Evolutionary conservation across 2,113 vertebrate species (phyloP).

Genomic region (Aphelocoma coerulescens): DNA sequence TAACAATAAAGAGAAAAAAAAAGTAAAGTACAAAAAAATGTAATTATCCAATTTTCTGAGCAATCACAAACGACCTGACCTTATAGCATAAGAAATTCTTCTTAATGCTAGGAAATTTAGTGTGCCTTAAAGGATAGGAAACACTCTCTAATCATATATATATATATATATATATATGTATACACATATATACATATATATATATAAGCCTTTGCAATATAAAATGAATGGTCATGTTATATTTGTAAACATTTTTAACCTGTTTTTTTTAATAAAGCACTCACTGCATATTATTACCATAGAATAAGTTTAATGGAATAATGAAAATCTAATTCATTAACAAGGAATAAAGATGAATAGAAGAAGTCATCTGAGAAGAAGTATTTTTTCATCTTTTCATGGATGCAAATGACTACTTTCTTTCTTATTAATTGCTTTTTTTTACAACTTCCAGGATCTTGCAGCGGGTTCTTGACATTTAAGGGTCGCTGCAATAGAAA

Average conservation of each 20-base stretch:
- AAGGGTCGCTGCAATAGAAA: background rate
- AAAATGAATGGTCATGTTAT: background rate
- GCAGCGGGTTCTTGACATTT: accelerated
- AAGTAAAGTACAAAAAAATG: background rate
- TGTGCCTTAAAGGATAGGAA: background rate
- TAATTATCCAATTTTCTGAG: background rate
- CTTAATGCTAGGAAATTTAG: background rate
- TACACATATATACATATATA: too few relatives aligned
- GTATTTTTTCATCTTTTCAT: background rate
- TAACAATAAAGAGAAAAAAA: background rate
- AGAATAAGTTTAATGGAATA: background rate
- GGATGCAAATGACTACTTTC: background rate
- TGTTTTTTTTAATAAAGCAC: background rate
- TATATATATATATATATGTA: too few relatives aligned
- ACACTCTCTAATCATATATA: background rate
- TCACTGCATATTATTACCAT: background rate
- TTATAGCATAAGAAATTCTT: background rate
- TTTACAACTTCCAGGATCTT: background rate
- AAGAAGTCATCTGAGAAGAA: background rate
- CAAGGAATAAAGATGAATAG: background rate
- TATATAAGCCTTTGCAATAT: background rate
- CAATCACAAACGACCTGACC: background rate
- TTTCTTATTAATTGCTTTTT: background rate
- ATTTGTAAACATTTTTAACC: background rate
- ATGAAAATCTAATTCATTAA: background rate